Evolutionary conservation across 2,113 vertebrate species (phyloP).

Genomic region (Tylochromis polylepis): DNA sequence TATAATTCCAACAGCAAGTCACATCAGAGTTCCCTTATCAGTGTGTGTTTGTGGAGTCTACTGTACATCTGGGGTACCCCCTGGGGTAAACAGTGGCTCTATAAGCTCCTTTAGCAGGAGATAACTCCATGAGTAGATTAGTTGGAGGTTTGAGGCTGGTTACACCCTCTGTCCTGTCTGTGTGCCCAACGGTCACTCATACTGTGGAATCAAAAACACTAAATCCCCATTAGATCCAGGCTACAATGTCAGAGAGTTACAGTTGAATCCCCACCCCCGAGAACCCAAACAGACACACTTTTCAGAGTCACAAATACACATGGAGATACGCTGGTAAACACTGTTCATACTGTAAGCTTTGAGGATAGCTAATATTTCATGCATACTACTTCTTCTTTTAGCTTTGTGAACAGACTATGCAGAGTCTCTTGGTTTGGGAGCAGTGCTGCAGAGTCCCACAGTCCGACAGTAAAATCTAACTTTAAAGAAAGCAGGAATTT

Average conservation of each 20-base stretch:
- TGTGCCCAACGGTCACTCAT: slow-evolving; percentile 34
- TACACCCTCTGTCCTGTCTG: slow-evolving; percentile 45
- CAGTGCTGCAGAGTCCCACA: not conserved
- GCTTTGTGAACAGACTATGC: not conserved
- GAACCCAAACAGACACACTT: not conserved
- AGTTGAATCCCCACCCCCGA: not conserved
- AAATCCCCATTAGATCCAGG: slow-evolving; percentile 32
- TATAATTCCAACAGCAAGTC: not conserved
- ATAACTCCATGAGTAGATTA: slow-evolving; percentile 66
- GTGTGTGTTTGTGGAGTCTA: not conserved
- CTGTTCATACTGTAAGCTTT: not conserved
- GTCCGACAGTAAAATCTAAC: not conserved
- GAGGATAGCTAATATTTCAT: not conserved
- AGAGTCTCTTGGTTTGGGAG: not conserved
- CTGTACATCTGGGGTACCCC: slow-evolving; percentile 45
- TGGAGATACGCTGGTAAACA: not conserved
- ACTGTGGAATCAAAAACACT: slow-evolving; percentile 33
- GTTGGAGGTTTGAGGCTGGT: slow-evolving; percentile 39
- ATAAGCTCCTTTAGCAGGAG: slow-evolving; percentile 63
- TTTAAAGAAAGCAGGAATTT: not conserved
- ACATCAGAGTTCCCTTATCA: not conserved
- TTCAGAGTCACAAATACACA: not conserved
- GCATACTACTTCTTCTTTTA: not conserved
- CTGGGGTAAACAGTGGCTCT: slow-evolving; percentile 26
- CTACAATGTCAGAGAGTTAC: slow-evolving; percentile 13